Evolutionary conservation across 2,888 invertebrate genomes (phyloP).

Genomic region (Ectropis crepuscularia): DNA sequence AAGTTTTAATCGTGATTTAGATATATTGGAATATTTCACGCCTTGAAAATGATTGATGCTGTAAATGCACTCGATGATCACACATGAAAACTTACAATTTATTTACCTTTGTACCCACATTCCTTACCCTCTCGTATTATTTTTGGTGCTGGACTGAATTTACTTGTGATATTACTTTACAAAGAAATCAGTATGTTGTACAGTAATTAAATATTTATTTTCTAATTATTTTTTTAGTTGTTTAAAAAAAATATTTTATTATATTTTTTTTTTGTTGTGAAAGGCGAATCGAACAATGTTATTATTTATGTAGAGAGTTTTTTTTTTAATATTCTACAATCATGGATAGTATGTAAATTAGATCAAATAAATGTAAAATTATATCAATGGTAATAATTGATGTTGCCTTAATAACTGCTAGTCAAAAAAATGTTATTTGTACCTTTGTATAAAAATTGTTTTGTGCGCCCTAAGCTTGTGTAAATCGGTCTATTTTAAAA

Average conservation of each 20-base stretch:
- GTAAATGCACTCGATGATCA: neutral
- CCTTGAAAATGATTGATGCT: neutral
- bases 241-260: neutral
- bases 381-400: constrained; percentile 42
- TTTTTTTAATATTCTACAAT: constrained; percentile 31
- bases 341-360: constrained; percentile 29
- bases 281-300: neutral
- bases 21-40: neutral
- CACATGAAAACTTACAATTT: neutral
- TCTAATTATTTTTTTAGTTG: neutral
- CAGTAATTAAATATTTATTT: constrained; percentile 1
- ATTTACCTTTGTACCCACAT: constrained; percentile 5
- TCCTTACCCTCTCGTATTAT: neutral
- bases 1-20: neutral
- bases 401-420: constrained; percentile 72
- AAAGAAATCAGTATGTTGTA: constrained; percentile 22
- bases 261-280: neutral
- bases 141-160: constrained; percentile 10
- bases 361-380: constrained; percentile 34
- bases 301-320: neutral
- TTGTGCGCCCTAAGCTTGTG: constrained; percentile 25
- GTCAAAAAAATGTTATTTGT: constrained; percentile 49
- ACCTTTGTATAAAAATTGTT: constrained; percentile 31
- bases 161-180: constrained; percentile 40
- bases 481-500: constrained; percentile 10